Evolutionary conservation across 2,113 vertebrate genomes (phyloP), one percentile per base, ranked within the genome.

Genomic region (Macroglossus sobrinus): DNA sequence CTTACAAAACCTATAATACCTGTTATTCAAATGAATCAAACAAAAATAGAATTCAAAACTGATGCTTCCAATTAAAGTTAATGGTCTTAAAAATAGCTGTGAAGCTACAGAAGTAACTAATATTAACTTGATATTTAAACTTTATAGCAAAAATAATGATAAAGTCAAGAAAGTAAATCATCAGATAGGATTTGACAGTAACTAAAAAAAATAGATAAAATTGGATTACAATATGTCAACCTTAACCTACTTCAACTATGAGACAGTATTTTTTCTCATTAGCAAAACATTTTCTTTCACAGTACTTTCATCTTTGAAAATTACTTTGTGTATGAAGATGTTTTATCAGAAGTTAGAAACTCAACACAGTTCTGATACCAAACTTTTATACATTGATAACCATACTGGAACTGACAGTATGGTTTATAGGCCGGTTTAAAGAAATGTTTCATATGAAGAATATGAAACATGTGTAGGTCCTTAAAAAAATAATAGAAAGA

Each of bases 61-160:
- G 88, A 43, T n/a, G 22, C 57, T 93, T 91, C 63, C 53, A 93
- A 95, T 89, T 61, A 89, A 93, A 86, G 53, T 81, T 63, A 96
- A 86, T 40, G 47, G 64, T 15, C 55, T 69, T 53, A 76, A 93
- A 93, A 93, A 64, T 82, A 91, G 55, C 12, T 64, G 28, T 88
- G 63, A 95, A 59, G 33, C 43, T 84, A 90, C 57, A 61, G 5
- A 95, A 91, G 47, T 72, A 85, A 68, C 30, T 28, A 38, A 40
- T 64, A 14, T 7, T n/a, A n/a, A n/a, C n/a, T n/a, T 79, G 40
- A 38, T 79, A 88, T 88, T 84, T 93, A 84, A 91, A 66, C 45
- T 10, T 80, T 72, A 75, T 7, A 95, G 24, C 15, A 88, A 93
- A 93, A 15, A 63, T 10, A 93, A 85, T 84, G 30, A 84, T 40